These are phyloP conservation scores for Cephus nigrinus DNA, from an alignment of 2,888 invertebrate genomes.

Conservation along the genomic window DNA sequence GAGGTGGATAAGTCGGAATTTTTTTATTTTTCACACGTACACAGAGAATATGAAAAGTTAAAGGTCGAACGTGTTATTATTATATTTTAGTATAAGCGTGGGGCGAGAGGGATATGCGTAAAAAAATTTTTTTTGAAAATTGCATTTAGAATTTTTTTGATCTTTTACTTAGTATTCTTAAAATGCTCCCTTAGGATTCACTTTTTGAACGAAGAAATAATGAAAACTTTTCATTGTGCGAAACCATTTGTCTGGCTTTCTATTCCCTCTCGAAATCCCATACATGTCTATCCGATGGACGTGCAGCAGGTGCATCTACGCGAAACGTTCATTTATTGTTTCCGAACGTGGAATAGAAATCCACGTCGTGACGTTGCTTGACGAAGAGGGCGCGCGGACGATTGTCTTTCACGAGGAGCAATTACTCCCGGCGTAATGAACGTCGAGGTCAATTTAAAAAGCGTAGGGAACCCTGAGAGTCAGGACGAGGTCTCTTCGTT, in stretches of 20 bases:
- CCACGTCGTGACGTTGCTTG: neutral
- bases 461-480: neutral
- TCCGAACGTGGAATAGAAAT: neutral
- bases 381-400: neutral
- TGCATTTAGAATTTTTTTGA: neutral
- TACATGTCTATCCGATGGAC: neutral
- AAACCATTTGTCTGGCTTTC: neutral
- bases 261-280: neutral
- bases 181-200: neutral
- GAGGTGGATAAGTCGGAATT: neutral
- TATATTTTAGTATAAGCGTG: too few relatives aligned
- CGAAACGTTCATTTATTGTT: neutral
- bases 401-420: neutral
- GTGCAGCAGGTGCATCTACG: neutral
- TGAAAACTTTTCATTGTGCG: neutral
- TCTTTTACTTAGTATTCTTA: neutral
- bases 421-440: neutral
- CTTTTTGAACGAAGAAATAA: neutral
- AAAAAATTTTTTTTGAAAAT: neutral
- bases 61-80: neutral
- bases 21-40: neutral
- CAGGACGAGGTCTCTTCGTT: neutral
- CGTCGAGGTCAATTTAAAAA: neutral
- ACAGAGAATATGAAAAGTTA: neutral
- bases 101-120: too few relatives aligned